These are phyloP conservation scores for Cheumatopsyche charites DNA, from an alignment of 1,140 invertebrate genomes.

Conservation along the genomic window DNA sequence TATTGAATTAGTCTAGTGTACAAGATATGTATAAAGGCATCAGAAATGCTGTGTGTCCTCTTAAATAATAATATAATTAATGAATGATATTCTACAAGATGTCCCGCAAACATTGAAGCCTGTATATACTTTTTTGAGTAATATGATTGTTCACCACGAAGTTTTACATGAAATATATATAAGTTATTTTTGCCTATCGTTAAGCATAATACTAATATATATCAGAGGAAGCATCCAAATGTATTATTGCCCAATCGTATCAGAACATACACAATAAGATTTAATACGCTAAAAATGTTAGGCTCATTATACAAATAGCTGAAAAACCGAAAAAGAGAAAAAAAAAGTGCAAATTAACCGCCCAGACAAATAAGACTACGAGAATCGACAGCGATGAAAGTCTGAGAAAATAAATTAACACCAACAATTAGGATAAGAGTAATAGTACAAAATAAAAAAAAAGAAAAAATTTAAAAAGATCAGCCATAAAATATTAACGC, in stretches of 20 bases:
- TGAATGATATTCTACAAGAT: constrained; percentile 26
- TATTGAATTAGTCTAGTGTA: neutral
- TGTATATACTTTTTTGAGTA: constrained; percentile 15
- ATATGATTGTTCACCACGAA: constrained; percentile 35
- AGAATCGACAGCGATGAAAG: constrained; percentile 26
- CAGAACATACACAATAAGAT: constrained; percentile 28
- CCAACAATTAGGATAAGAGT: constrained; percentile 4
- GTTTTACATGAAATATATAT: constrained; percentile 26
- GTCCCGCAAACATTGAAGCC: constrained; percentile 30
- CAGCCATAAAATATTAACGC: constrained; percentile 46
- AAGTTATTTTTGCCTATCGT: constrained; percentile 25
- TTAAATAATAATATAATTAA: constrained; percentile 9
- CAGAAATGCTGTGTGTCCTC: neutral
- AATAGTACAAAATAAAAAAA: neutral
- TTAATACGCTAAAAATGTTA: constrained; percentile 29
- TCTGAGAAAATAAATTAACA: constrained; percentile 33
- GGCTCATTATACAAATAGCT: constrained; percentile 29
- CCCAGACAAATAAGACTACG: constrained; percentile 27
- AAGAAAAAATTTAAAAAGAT: constrained; percentile 31
- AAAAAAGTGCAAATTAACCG: constrained; percentile 8
- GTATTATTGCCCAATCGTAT: constrained; percentile 34
- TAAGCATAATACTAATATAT: constrained; percentile 39
- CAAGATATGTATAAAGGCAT: constrained; percentile 32
- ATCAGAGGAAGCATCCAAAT: constrained; percentile 33
- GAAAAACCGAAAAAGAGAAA: constrained; percentile 18